A percentile compares a stretch with the other conserved stretches of the same genome.
Evolutionary conservation across 2,888 invertebrate species (phyloP).

Genomic region (Euclidia mi): DNA sequence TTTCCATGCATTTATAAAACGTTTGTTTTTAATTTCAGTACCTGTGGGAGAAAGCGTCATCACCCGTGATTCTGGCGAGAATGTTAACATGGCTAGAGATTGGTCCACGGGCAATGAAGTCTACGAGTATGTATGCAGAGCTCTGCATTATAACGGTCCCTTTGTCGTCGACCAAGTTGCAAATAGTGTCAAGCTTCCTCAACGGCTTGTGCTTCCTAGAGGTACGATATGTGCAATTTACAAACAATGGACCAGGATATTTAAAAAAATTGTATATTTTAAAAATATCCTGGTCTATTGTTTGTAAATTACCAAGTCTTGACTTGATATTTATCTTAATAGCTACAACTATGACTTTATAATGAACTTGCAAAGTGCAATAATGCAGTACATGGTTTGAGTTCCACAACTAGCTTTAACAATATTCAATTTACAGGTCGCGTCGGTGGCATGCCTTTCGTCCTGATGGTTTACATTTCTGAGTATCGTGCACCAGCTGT

Average conservation of each 20-base stretch:
- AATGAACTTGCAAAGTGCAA: too few relatives aligned
- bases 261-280: neutral
- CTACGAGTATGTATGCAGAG: conserved; percentile 83
- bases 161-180: conserved; percentile 83
- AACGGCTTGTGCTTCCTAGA: conserved; percentile 91
- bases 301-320: too few relatives aligned
- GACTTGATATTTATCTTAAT: too few relatives aligned
- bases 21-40: conserved; percentile 61
- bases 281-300: too few relatives aligned
- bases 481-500: conserved; percentile 83
- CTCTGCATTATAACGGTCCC: conserved; percentile 80
- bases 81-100: conserved; percentile 89
- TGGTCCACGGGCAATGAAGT: conserved; percentile 79
- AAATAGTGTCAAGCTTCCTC: conserved; percentile 90
- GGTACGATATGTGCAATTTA: conserved; percentile 67
- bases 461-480: conserved; percentile 90
- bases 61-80: conserved; percentile 90
- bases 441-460: conserved; percentile 90
- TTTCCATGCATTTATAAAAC: too few relatives aligned
- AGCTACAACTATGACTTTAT: too few relatives aligned
- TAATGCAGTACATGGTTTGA: too few relatives aligned
- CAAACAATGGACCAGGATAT: neutral
- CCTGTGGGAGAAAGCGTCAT: conserved; percentile 86
- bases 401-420: too few relatives aligned
- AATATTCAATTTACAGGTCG: conserved; percentile 67